phyloP scores from a whole-genome alignment of 1,140 invertebrate species.

The Cecropterus lyciades region DNA sequence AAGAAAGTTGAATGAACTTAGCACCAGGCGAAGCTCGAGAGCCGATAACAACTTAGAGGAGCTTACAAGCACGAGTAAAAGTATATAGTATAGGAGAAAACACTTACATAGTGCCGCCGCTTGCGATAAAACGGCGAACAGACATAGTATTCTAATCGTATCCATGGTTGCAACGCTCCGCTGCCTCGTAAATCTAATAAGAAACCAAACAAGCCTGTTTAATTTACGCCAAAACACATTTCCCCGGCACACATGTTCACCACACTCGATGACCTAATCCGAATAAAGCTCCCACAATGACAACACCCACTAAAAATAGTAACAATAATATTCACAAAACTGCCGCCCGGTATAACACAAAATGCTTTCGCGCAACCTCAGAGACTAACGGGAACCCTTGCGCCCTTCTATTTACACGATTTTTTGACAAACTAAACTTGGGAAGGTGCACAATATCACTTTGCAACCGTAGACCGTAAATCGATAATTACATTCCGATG shows the following conservation, averaged over 20 bases:
- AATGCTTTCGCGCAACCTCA: slow-evolving; percentile 43
- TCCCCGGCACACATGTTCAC: slow-evolving; percentile 78
- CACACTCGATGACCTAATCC: slow-evolving; percentile 82
- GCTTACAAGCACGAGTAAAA: slow-evolving; percentile 37
- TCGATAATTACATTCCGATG: slow-evolving; percentile 65
- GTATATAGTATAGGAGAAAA: slow-evolving; percentile 41
- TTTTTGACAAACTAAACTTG: slow-evolving; percentile 48
- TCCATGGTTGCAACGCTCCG: slow-evolving; percentile 69
- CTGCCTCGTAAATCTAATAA: slow-evolving; percentile 71
- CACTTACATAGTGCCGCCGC: slow-evolving; percentile 74
- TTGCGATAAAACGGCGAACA: slow-evolving; percentile 66
- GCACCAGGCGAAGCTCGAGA: slow-evolving; percentile 27
- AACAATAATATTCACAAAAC: slow-evolving; percentile 57
- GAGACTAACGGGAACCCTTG: slow-evolving; percentile 46
- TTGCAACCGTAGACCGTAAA: slow-evolving; percentile 61
- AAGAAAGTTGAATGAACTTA: slow-evolving; percentile 59
- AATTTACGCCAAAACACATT: slow-evolving; percentile 65
- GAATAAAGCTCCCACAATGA: slow-evolving; percentile 76
- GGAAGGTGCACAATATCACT: slow-evolving; percentile 61
- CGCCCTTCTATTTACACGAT: slow-evolving; percentile 49
- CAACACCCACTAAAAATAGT: slow-evolving; percentile 83
- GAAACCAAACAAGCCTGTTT: slow-evolving; percentile 72
- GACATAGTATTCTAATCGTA: slow-evolving; percentile 66
- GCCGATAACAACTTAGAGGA: slow-evolving; percentile 34
- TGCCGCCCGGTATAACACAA: slow-evolving; percentile 51